These are phyloP conservation scores for human DNA, from an alignment of 2,113 vertebrate species.

Conservation along the genomic window GRCh38 chr6:147040001-147040500, in stretches of 20 bases:
- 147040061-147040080: neutral
- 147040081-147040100: neutral
- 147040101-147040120: neutral
- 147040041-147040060: neutral
- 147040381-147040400: neutral
- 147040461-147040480: neutral
- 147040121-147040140: constrained; percentile 18
- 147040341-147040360: neutral
- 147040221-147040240: neutral
- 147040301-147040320: neutral
- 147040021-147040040: neutral
- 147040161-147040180: neutral
- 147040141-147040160: neutral
- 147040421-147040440: neutral
- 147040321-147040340: constrained; percentile 17
- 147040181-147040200: constrained; percentile 5
- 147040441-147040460: constrained; percentile 12
- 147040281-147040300: constrained; percentile 21
- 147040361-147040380: neutral
- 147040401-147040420: constrained; percentile 21
- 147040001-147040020: neutral
- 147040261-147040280: constrained; percentile 37
- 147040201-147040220: neutral
- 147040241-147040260: constrained; percentile 7
- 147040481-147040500: neutral